Conservation (phyloP, 2,113 vertebrate genomes). For the Corythornis vintsioides region DNA sequence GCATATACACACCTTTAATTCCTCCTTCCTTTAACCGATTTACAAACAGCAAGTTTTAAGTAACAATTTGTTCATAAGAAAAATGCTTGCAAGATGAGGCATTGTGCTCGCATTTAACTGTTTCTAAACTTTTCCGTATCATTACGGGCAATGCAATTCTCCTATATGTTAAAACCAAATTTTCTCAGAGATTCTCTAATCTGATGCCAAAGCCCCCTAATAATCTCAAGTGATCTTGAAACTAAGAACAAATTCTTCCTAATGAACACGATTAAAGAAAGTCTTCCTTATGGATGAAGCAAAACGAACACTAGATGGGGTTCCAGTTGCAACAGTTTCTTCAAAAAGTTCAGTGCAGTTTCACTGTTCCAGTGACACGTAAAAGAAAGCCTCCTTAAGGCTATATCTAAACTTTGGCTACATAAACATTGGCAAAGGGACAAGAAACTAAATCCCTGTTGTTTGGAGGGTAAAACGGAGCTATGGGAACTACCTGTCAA, state of each 20-base stretch:
- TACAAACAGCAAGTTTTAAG: not conserved
- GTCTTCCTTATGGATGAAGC: constrained; percentile 75
- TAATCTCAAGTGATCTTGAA: not conserved
- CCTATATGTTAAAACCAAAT: not conserved
- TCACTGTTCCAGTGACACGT: constrained; percentile 87
- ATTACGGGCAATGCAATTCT: not conserved
- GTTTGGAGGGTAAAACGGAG: constrained; percentile 84
- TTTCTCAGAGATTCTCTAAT: not conserved
- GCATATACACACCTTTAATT: not conserved
- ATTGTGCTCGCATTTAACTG: not conserved
- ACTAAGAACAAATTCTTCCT: not conserved
- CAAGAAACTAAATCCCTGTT: constrained; percentile 90
- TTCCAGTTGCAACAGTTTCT: constrained; percentile 88
- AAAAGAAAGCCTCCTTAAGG: constrained; percentile 89
- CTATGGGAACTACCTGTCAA: constrained; percentile 88
- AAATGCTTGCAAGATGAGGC: not conserved
- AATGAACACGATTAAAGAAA: constrained; percentile 32
- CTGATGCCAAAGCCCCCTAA: not conserved
- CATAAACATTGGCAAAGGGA: constrained; percentile 94
- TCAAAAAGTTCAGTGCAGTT: constrained; percentile 82
- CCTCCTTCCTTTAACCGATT: not conserved
- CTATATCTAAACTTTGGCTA: constrained; percentile 91
- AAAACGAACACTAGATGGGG: constrained; percentile 95
- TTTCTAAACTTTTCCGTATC: not conserved
- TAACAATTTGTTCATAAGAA: not conserved